Evolutionary conservation across 2,888 invertebrate genomes (phyloP), one percentile per base, ranked within the genome.

Genomic region (Vesta saturnalis): DNA sequence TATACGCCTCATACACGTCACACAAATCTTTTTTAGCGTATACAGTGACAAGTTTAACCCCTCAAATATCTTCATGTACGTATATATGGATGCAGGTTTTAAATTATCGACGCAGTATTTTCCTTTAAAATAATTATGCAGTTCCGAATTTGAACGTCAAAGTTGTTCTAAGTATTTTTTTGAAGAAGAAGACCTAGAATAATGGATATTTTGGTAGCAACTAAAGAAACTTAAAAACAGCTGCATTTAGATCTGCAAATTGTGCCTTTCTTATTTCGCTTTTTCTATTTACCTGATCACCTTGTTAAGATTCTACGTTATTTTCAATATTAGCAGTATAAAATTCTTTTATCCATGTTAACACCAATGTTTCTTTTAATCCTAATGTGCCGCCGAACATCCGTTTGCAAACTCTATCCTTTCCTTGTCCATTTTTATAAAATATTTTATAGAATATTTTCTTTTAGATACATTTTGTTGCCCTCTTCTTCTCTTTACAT

Each of bases 401-500:
- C 8, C 8, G 12, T 15, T 56, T 56, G 14, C 56, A 56, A 6
- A 56, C 56, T 18, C 22, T 56, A 56, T 15, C 3, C 22, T 6
- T 14, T 56, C 23, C 30, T 21, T 4, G 30, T 15, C 56, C 14
- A 23, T n/a, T 14, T 56, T 22, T 23, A 23, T 6, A 19, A 56
- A 56, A 23, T 52, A 52, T 15, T 52, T 52, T 15, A 52, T 52
- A 18, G 52, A 52, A 52, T 18, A 52, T 8, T 56, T 23, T 14
- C 56, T 56, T 56, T 15, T 56, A 8, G 56, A 56, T 30, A 22
- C 56, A 5, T 23, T 30, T 23, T 23, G 22, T n/a, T 56, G 5
- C n/a, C 56, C 56, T 30, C 56, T 21, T 5, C 54, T 54, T 54
- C 54, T 54, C 15, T 54, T 54, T 8, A 54, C 54, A 21, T 54